Conservation (phyloP, 64 coral and sea anemone genomes). For the Astreopora myriophthalma region DNA sequence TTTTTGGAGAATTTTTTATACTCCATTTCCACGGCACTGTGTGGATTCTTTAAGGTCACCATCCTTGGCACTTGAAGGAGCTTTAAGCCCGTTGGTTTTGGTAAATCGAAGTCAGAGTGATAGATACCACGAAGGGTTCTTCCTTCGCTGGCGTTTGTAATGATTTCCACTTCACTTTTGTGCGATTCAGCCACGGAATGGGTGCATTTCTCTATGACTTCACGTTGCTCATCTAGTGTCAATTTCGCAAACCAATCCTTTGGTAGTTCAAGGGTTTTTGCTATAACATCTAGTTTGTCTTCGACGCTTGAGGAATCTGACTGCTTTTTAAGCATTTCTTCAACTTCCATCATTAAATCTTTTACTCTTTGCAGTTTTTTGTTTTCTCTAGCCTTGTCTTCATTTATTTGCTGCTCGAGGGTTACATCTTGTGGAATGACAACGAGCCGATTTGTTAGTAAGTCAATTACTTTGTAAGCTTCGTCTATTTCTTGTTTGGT, state of each 20-base stretch:
- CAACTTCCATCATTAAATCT: background rate
- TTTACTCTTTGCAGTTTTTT: background rate
- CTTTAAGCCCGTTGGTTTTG: background rate
- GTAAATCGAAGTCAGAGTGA: background rate
- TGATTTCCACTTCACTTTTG: constrained; percentile 14
- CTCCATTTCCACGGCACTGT: background rate
- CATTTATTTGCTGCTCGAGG: background rate
- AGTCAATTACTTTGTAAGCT: no score
- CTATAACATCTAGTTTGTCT: background rate
- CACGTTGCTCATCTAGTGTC: background rate
- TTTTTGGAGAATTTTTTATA: background rate
- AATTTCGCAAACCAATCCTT: background rate
- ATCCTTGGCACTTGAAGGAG: background rate
- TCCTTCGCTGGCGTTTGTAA: background rate
- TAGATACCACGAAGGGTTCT: background rate
- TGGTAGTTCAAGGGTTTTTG: background rate
- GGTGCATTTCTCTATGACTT: background rate
- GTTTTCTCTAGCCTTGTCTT: background rate
- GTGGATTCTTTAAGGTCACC: background rate
- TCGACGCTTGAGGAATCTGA: background rate
- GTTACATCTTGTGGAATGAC: background rate
- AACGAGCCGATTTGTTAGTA: no score
- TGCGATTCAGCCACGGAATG: background rate
- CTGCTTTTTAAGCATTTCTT: background rate
- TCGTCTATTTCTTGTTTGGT: no score